Base-by-base conservation (phyloP, 2,888 invertebrate species). In the Rosalia funebris region DNA sequence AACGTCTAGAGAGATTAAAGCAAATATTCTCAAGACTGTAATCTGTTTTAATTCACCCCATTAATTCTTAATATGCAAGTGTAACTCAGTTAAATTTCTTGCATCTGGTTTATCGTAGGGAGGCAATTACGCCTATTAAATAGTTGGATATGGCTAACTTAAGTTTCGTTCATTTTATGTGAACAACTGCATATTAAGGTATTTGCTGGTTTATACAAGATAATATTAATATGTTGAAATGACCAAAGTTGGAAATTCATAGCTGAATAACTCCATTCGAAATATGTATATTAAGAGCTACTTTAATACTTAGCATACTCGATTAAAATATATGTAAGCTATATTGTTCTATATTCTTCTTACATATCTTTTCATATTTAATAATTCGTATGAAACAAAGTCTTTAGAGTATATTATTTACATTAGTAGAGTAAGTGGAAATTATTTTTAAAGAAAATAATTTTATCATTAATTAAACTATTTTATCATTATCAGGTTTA, bases 61-160 rank as follows among this genome's bases (percentile, higher is more conserved):
- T 50, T 34, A 37, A 20, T 19, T 12, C 2, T 11, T 25, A 25
- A 50, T 31, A 14, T 31, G 34, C 20, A 39, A 39, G 31, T 15
- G 25, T 39, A 37, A 12, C 10, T 11, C 10, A 20, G 3, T n/a
- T 50, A 39, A 37, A 25, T 14, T 48, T 50, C 50, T 50, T 20
- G 14, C n/a, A 39, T 50, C 39, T 50, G 19, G 50, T 19, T 20
- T 34, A 34, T 31, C 17, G 16, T 11, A 17, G 36, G 16, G 16
- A 47, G 41, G 36, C 56, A 39, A 56, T 56, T 47, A 45, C 46
- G 14, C 20, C 47, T 36, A 56, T 56, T 56, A 56, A 47, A 56
- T 41, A 56, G 56, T 56, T 56, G 53, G 41, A 32, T 42, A 42
- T 53, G 42, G 32, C 34, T 41, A 41, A 39, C 39, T 39, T 50